phyloP scores from a whole-genome alignment of 1,140 invertebrate genomes.

The Eurosta solidaginis region DNA sequence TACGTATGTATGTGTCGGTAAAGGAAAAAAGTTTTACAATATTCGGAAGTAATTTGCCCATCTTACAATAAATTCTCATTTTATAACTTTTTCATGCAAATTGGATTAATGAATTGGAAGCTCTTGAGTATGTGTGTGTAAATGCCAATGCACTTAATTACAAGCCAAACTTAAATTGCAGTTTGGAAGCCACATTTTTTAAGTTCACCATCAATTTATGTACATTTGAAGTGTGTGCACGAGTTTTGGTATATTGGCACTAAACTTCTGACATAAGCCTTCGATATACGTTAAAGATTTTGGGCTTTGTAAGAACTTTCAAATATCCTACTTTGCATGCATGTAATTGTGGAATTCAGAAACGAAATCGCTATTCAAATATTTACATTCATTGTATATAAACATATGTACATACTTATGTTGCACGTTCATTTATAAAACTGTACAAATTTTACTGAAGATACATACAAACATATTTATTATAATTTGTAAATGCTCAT shows the following conservation, averaged over 20 bases:
- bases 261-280: too few species aligned
- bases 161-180: neutral
- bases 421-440: too few species aligned
- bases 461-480: too few species aligned
- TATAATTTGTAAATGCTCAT: too few species aligned
- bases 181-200: neutral
- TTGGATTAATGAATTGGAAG: slow-evolving; percentile 18
- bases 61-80: neutral
- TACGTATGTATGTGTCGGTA: too few species aligned
- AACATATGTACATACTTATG: neutral
- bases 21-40: neutral
- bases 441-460: too few species aligned
- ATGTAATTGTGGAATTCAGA: neutral
- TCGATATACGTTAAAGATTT: neutral
- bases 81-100: slow-evolving; percentile 26
- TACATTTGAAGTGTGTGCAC: neutral
- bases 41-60: slow-evolving; percentile 20
- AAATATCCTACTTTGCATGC: neutral
- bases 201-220: neutral
- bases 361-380: neutral
- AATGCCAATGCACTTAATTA: neutral
- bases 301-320: neutral
- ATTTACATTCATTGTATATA: neutral
- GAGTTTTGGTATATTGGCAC: neutral
- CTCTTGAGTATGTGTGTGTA: neutral